These are phyloP conservation scores for Ctena decussata DNA, from an alignment of 2,888 invertebrate genomes.

Conservation along the genomic window DNA sequence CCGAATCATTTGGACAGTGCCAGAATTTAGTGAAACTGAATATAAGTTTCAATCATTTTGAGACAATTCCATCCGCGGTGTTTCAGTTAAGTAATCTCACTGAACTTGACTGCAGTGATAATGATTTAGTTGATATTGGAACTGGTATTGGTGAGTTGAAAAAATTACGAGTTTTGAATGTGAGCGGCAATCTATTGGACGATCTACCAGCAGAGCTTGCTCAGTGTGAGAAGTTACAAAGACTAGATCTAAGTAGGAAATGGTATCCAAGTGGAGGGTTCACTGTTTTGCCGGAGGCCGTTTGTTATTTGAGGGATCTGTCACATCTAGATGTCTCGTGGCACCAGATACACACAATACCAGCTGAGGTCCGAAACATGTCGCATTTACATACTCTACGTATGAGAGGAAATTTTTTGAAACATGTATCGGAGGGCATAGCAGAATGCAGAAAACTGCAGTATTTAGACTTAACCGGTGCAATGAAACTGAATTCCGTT, in stretches of 20 bases:
- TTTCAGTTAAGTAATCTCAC: constrained; percentile 72
- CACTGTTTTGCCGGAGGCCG: constrained; percentile 73
- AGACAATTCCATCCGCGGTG: constrained; percentile 73
- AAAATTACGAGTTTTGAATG: constrained; percentile 72
- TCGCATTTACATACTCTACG: constrained; percentile 73
- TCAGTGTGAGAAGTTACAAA: constrained; percentile 74
- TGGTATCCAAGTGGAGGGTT: constrained; percentile 80
- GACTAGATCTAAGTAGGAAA: constrained; percentile 81
- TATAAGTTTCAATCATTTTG: constrained; percentile 78
- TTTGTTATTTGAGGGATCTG: constrained; percentile 75
- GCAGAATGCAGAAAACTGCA: constrained; percentile 76
- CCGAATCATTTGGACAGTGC: constrained; percentile 78
- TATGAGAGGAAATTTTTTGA: constrained; percentile 80
- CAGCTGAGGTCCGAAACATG: constrained; percentile 78
- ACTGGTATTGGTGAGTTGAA: constrained; percentile 74
- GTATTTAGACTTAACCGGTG: constrained; percentile 79
- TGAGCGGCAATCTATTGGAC: constrained; percentile 76
- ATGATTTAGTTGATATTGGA: constrained; percentile 72
- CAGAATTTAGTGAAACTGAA: constrained; percentile 72
- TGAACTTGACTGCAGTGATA: constrained; percentile 77
- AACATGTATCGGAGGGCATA: constrained; percentile 75
- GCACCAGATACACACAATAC: constrained; percentile 81
- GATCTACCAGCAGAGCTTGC: constrained; percentile 76
- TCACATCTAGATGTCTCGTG: constrained; percentile 79
- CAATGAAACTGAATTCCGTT: constrained; percentile 75